These are phyloP conservation scores for Peromyscus polionotus DNA, from an alignment of 2,113 vertebrate genomes.

Conservation along the genomic window DNA sequence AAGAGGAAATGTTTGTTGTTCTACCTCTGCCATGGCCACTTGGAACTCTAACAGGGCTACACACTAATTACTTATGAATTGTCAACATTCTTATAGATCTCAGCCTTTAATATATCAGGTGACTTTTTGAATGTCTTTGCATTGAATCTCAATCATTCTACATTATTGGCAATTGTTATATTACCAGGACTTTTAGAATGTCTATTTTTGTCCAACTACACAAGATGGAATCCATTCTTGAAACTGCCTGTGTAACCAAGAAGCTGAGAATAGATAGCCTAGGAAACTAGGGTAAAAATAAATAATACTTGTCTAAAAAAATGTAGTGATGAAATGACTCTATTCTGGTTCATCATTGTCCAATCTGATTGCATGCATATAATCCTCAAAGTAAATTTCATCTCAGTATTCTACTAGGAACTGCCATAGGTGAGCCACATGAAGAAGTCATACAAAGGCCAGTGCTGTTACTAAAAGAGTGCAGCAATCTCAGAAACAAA, in stretches of 20 bases:
- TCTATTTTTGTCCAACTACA: neutral
- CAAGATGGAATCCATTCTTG: neutral
- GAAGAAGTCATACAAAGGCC: neutral
- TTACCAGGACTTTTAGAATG: neutral
- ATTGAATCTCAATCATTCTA: neutral
- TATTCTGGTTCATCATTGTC: neutral
- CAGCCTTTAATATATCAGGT: neutral
- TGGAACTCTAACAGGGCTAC: neutral
- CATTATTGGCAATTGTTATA: neutral
- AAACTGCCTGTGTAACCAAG: neutral
- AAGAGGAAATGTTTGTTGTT: neutral
- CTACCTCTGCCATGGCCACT: neutral
- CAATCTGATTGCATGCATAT: neutral
- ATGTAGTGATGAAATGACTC: neutral
- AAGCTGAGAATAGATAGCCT: neutral
- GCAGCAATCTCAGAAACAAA: neutral
- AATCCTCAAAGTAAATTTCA: neutral
- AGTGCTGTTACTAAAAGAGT: neutral
- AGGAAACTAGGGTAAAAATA: neutral
- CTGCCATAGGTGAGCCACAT: neutral
- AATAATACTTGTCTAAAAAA: neutral
- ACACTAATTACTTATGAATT: neutral
- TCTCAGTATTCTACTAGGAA: neutral
- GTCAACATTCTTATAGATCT: neutral
- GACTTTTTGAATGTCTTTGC: neutral